Evolutionary conservation across 1,140 invertebrate species (phyloP).

Genomic region (Hypsibius dujardini): DNA sequence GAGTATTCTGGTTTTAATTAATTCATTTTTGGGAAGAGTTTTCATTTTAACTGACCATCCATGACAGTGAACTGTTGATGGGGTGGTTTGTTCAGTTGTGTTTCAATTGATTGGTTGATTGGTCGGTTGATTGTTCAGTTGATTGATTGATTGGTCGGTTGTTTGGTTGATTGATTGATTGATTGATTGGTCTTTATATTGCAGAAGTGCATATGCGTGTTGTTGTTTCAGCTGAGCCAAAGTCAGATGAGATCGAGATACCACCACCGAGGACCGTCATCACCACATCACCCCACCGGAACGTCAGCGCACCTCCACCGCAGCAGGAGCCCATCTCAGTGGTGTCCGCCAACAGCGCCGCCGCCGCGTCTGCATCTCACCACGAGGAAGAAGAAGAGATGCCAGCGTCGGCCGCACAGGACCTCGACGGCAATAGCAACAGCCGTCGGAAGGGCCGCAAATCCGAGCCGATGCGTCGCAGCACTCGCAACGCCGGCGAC

Average conservation of each 20-base stretch:
- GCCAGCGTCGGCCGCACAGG: not conserved
- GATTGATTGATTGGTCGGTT: too few species aligned
- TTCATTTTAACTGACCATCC: too few species aligned
- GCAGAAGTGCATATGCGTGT: too few species aligned
- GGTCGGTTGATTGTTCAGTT: too few species aligned
- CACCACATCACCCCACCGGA: not conserved
- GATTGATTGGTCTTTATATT: too few species aligned
- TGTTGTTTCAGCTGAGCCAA: not conserved
- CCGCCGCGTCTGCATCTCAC: not conserved
- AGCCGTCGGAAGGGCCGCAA: not conserved
- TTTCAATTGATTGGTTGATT: too few species aligned
- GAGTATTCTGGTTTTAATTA: too few species aligned
- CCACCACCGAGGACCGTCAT: not conserved
- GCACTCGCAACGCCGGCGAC: too few species aligned
- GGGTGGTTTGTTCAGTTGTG: not conserved
- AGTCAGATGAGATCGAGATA: not conserved
- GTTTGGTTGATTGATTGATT: too few species aligned
- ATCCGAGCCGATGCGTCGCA: not conserved
- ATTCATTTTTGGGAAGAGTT: too few species aligned
- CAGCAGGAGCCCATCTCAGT: too few species aligned
- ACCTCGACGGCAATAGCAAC: not conserved
- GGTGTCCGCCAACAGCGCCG: not conserved
- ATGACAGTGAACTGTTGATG: not conserved
- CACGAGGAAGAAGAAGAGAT: not conserved
- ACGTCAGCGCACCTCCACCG: not conserved